Percentiles rank a stretch among this genome's conserved stretches.
These are phyloP conservation scores for Umimayanthus chanpuru DNA, from an alignment of 92 coral and sea anemone species.

Conservation along the genomic window DNA sequence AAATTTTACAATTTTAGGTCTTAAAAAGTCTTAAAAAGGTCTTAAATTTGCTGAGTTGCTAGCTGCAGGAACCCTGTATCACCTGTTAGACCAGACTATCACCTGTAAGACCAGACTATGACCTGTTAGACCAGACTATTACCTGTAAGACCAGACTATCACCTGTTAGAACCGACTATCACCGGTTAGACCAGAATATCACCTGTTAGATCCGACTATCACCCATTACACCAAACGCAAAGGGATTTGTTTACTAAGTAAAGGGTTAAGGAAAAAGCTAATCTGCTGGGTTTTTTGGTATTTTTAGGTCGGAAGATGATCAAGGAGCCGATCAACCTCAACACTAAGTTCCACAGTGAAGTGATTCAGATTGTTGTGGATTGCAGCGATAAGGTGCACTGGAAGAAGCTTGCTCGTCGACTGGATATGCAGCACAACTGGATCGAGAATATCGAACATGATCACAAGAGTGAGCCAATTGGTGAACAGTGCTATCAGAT, in stretches of 20 bases:
- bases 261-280: background rate
- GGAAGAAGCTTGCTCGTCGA: conserved; percentile 12
- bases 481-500: conserved; percentile 4
- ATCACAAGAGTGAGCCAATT: background rate
- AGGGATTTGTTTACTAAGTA: too few relatives aligned
- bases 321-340: background rate
- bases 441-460: background rate
- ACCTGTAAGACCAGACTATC: too few relatives aligned
- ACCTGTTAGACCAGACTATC: too few relatives aligned
- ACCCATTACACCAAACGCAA: too few relatives aligned
- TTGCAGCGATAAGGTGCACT: background rate
- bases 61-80: too few relatives aligned
- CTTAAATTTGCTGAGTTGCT: too few relatives aligned
- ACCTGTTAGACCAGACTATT: too few relatives aligned
- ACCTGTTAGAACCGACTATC: too few relatives aligned
- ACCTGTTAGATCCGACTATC: background rate
- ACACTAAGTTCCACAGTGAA: background rate
- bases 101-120: too few relatives aligned
- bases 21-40: too few relatives aligned
- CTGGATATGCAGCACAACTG: background rate
- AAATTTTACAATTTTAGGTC: too few relatives aligned
- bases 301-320: conserved; percentile 1
- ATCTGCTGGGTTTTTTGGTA: background rate
- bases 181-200: too few relatives aligned
- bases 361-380: background rate